phyloP scores from a whole-genome alignment of 1,140 invertebrate species.

The Drosophila repleta region DNA sequence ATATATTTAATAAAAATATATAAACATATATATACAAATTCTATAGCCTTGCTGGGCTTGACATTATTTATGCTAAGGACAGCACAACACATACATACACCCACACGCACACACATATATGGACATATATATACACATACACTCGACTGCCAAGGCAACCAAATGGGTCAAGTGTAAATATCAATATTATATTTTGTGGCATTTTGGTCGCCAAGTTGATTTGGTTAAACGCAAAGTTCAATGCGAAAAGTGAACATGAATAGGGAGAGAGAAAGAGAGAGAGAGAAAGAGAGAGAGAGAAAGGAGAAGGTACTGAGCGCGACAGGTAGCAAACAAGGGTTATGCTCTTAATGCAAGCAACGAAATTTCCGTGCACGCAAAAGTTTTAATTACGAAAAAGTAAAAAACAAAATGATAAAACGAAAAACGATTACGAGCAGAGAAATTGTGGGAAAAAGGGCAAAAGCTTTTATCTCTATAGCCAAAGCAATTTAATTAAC shows the following conservation, averaged over 20 bases:
- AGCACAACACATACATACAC: neutral
- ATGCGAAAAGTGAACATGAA: constrained; percentile 44
- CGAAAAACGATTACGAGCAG: neutral
- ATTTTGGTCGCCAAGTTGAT: constrained; percentile 25
- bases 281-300: neutral
- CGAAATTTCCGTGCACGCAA: constrained; percentile 2
- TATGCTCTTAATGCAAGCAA: neutral
- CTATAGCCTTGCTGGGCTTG: constrained; percentile 37
- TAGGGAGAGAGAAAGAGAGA: too few species aligned
- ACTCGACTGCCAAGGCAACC: constrained; percentile 28
- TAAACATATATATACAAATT: constrained; percentile 49
- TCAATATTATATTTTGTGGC: constrained; percentile 35
- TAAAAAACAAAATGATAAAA: neutral
- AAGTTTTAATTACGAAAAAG: constrained; percentile 20
- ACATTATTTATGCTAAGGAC: constrained; percentile 60
- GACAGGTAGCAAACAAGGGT: neutral
- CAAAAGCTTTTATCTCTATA: too few species aligned
- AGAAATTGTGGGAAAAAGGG: neutral
- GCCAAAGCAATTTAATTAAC: neutral
- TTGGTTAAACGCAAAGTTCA: constrained; percentile 45
- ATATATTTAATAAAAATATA: constrained; percentile 16
- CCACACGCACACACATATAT: neutral
- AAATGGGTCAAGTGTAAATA: constrained; percentile 70
- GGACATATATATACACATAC: constrained; percentile 2
- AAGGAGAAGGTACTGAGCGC: neutral